Evolutionary conservation across 2,113 vertebrate species (phyloP), one percentile per base, ranked within the genome.

Genomic region (Girardinichthys multiradiatus): DNA sequence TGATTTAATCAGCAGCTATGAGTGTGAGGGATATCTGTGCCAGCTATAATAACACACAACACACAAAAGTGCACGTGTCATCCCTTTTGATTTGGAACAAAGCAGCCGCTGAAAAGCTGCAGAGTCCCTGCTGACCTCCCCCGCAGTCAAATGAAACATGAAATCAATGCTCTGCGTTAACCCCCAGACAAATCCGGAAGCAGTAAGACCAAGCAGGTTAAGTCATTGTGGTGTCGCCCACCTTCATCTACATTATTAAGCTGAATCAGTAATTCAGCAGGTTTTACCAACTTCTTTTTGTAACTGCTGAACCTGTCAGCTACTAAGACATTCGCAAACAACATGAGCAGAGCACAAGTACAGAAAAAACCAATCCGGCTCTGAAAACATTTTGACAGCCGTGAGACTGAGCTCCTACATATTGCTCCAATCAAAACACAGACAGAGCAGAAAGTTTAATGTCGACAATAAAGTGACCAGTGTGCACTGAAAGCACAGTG

Each of bases 81-180:
- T 70, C 17, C 74, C 48, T 67, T 70, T 62, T 76, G 48, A 60
- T 86, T 86, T 75, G 30, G 67, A 67, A 64, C 68, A 77, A 21
- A 69, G 68, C 54, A 29, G 54, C 2, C 1, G 42, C 54, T 72
- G 58, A 68, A 62, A 72, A 48, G 74, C 37, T 64, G 45, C 13
- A 68, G 62, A 62, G 71, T 85, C 77, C 82, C 70, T 57, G n/a
- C 60, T 39, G 82, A 75, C 71, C 39, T 74, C 68, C 69, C 68
- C 70, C 42, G 57, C 68, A 77, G 66, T 85, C 68, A 71, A 74
- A 87, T 61, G 68, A 84, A 83, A 76, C 80, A 88, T 80, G 65
- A 88, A 86, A 90, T 92, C 82, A 81, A 87, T 89, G 61, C 64
- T 57, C 72, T 77, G 77, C 64, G 82, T 83, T 87, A 85, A 86